Conservation (phyloP, 2,888 invertebrate species). For the Ariolimax columbianus region DNA sequence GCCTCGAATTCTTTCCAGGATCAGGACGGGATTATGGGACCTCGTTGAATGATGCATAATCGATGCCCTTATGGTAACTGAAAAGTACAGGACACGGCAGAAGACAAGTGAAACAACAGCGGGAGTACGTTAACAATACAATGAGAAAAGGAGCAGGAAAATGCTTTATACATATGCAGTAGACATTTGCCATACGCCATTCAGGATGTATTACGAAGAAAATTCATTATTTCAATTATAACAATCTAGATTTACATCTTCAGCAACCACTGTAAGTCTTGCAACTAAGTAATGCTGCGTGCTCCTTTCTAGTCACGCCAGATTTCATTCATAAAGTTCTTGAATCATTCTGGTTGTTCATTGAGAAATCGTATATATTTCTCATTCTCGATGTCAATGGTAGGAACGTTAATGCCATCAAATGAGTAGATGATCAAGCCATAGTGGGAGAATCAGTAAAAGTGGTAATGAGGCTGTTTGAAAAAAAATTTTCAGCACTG, state of each 20-base stretch:
- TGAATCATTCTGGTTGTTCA: not conserved
- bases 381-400: no score
- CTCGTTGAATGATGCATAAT: not conserved
- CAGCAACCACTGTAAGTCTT: not conserved
- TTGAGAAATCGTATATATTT: no score
- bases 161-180: not conserved
- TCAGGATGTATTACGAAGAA: not conserved
- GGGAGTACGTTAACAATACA: not conserved
- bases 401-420: no score
- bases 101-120: not conserved
- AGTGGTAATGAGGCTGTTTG: no score
- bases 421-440: no score
- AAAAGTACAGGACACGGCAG: not conserved
- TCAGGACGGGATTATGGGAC: not conserved
- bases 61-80: not conserved
- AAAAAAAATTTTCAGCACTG: no score
- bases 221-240: not conserved
- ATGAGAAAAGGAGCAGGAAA: not conserved
- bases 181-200: not conserved
- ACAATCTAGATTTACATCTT: not conserved
- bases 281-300: not conserved
- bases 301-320: not conserved
- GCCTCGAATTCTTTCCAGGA: not conserved
- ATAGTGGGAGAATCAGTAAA: no score
- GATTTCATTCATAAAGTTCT: not conserved